Evolutionary conservation across 2,797 vertebrate species (phyloP).

Genomic region (Gadopsis marmoratus): DNA sequence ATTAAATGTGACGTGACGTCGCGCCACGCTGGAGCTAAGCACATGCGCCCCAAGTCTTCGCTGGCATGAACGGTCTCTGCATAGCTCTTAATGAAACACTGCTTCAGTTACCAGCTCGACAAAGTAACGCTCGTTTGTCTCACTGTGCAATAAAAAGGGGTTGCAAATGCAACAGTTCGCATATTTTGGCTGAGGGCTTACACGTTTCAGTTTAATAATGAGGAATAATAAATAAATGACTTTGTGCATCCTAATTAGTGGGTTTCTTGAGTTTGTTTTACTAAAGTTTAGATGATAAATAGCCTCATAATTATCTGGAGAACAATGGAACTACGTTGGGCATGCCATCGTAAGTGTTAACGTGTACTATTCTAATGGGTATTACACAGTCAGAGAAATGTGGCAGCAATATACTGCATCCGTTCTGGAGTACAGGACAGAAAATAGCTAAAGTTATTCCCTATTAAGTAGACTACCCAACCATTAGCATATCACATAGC

Average conservation of each 20-base stretch:
- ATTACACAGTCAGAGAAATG: background rate
- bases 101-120: background rate
- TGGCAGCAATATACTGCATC: background rate
- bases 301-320: background rate
- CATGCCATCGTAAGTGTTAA: background rate
- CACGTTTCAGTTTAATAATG: background rate
- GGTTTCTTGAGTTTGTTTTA: background rate
- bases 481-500: constrained; percentile 29
- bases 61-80: background rate
- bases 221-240: constrained; percentile 17
- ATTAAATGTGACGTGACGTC: background rate
- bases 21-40: background rate
- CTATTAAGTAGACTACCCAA: constrained; percentile 19
- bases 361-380: constrained; percentile 8
- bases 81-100: background rate
- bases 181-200: constrained; percentile 15
- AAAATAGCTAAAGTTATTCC: constrained; percentile 12
- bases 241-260: constrained; percentile 3
- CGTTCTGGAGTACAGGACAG: constrained; percentile 16
- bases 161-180: background rate
- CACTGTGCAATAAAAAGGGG: background rate
- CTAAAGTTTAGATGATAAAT: background rate
- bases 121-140: background rate
- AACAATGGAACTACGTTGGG: background rate
- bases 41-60: background rate